Conservation (phyloP, 2,113 vertebrate species). For the Dissostichus mawsoni region DNA sequence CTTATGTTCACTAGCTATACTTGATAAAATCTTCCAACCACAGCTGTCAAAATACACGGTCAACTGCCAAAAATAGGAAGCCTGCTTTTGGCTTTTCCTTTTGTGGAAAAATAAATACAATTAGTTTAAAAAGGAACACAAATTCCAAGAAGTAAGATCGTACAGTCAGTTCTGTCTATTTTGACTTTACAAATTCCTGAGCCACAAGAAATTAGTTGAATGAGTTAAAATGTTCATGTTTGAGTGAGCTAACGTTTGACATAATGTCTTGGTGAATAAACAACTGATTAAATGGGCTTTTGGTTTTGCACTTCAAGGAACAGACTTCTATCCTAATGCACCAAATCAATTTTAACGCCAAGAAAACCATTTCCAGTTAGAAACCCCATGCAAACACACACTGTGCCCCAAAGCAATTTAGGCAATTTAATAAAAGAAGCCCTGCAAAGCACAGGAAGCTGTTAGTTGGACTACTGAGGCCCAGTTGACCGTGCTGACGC, state of each 20-base stretch:
- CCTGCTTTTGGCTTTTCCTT: not conserved
- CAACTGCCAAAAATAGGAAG: not conserved
- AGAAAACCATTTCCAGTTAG: conserved; percentile 28
- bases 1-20: not conserved
- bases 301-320: not conserved
- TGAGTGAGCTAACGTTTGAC: not conserved
- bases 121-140: not conserved
- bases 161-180: not conserved
- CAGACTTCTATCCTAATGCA: conserved; percentile 9
- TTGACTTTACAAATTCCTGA: not conserved
- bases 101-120: not conserved
- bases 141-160: not conserved
- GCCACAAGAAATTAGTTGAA: not conserved
- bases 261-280: not conserved
- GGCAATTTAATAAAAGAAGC: conserved; percentile 38
- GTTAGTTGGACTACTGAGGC: conserved; percentile 27
- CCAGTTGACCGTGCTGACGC: conserved; percentile 29
- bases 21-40: not conserved
- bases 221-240: not conserved
- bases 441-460: conserved; percentile 50
- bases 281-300: not conserved
- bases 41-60: not conserved
- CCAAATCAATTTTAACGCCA: conserved; percentile 12
- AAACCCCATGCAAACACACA: conserved; percentile 8
- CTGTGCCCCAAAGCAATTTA: conserved; percentile 33